Evolutionary conservation across 2,113 vertebrate species (phyloP).

Genomic region (Australoheros scitulus): DNA sequence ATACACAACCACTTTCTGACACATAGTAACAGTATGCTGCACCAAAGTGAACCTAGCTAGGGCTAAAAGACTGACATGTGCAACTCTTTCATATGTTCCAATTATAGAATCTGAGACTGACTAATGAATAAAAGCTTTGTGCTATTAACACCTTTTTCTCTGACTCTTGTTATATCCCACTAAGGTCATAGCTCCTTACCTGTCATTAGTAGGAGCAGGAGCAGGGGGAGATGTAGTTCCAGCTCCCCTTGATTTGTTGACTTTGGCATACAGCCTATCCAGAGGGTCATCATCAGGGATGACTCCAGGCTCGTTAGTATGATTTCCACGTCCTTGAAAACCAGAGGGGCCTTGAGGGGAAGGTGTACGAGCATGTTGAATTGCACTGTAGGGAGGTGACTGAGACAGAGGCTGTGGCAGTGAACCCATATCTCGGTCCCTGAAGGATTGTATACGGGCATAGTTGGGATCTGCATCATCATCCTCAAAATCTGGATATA

Average conservation of each 20-base stretch:
- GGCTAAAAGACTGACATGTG: neutral
- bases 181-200: constrained; percentile 75
- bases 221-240: constrained; percentile 70
- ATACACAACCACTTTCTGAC: neutral
- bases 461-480: constrained; percentile 96
- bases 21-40: neutral
- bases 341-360: constrained; percentile 68
- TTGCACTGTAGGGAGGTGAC: constrained; percentile 44
- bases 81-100: neutral
- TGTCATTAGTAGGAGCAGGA: constrained; percentile 79
- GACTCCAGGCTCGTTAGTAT: constrained; percentile 58
- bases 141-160: neutral
- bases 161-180: neutral
- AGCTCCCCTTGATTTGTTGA: constrained; percentile 89
- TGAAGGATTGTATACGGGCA: constrained; percentile 91
- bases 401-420: constrained; percentile 39
- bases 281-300: constrained; percentile 84
- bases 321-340: constrained; percentile 55
- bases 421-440: constrained; percentile 78
- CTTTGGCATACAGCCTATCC: constrained; percentile 93
- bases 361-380: constrained; percentile 75
- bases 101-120: neutral
- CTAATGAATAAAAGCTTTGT: neutral
- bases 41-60: neutral
- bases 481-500: constrained; percentile 87